Evolutionary conservation across 2,797 vertebrate species (phyloP), one percentile per base, ranked within the genome.

Genomic region (Moxostoma hubbsi): DNA sequence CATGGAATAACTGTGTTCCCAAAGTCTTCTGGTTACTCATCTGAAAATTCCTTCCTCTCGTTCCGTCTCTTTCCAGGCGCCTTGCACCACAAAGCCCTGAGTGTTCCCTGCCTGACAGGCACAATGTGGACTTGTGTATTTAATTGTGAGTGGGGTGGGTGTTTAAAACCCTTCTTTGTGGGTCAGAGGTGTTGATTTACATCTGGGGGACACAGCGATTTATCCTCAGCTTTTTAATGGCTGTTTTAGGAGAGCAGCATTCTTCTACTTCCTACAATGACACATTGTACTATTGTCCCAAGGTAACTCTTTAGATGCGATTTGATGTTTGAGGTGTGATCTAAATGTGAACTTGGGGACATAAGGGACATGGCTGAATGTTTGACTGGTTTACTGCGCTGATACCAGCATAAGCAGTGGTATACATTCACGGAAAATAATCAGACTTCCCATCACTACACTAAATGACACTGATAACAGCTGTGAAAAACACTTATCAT

Each of bases 111-210:
- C 24, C 86, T 80, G 74, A 90, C 90, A 91, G 93, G 92, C 92
- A 85, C 93, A 94, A 94, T 93, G 93, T 88, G 87, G 83, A 92
- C 89, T 92, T 95, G 93, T 94, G 92, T 86, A 85, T 82, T 93
- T 93, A 93, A 92, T 93, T 91, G 86, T 89, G 87, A 94, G 95
- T 91, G 93, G 94, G 94, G 91, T 84, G 93, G 84, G 90, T 84
- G 87, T 92, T 89, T 94, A 88, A 94, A 95, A 89, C 92, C 88
- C 89, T 88, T 93, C 91, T 93, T 94, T 93, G 93, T 89, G 86
- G 86, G 90, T 89, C 92, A 91, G 92, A 93, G 93, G 94, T 90
- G 93, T 93, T 88, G 92, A 93, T 91, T 93, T 91, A 92, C 90
- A 91, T 87, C 85, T 91, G 86, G 76, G 85, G 69, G 91, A 91